Evolutionary conservation across 2,113 vertebrate genomes (phyloP), one percentile per base, ranked within the genome.

Genomic region (Eublepharis macularius): DNA sequence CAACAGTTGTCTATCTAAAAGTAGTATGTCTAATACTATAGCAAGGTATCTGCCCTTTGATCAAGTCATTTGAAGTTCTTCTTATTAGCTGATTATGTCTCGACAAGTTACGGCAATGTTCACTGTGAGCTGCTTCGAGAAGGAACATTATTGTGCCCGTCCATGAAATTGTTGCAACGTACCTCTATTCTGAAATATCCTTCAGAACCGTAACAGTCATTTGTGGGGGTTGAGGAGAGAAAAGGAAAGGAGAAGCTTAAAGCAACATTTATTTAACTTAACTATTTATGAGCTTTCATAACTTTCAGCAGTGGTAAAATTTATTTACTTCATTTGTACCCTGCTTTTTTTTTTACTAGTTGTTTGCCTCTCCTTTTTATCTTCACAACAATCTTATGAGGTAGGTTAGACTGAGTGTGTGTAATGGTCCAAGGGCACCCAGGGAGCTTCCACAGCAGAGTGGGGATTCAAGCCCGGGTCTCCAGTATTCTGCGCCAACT

Each of bases 1-100:
- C 76, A 45, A 81, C 80, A 86, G 79, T 8, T 91, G 85, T 34
- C 84, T 92, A 84, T 84, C 86, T 89, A 86, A 89, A 34, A 86
- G 85, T 85, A 81, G 36, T 68, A 73, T 2, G 76, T 60, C 88
- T 93, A 21, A 86, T 41, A 83, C 69, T 78, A 66, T 88, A 88
- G 65, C 74, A 85, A 82, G 63, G 41, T 74, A 66, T 80, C 72
- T 85, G 1, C 81, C 77, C 60, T 91, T 83, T 89, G 72, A 26
- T 76, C 66, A 77, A 41, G 51, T 80, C 69, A 47, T 51, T 36
- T 57, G 51, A 79, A 73, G 19, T 29, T 24, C 68, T 54, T 47
- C 66, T 86, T 79, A 81, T 45, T 86, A 82, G 21, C 57, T 57
- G 43, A 29, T 43, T 82, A 19, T 74, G 73, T 80, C 76, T 89